Evolutionary conservation across 2,797 vertebrate species (phyloP).

Genomic region (Sciaenops ocellatus): DNA sequence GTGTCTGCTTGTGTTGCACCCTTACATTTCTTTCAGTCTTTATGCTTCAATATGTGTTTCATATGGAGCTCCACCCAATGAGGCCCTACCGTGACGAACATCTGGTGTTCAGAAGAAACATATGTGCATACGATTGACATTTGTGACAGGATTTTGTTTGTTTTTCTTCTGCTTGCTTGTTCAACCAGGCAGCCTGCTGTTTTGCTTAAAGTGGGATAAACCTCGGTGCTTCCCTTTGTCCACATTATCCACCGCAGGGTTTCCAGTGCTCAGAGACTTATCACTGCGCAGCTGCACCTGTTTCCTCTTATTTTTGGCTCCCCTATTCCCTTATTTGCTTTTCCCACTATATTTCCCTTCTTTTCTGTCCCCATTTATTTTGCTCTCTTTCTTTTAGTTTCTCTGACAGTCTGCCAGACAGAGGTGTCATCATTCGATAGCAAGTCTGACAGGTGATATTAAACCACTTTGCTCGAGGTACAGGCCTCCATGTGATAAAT

Average conservation of each 20-base stretch:
- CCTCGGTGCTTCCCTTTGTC: constrained; percentile 67
- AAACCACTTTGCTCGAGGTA: constrained; percentile 38
- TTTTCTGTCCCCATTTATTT: constrained; percentile 54
- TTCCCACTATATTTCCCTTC: constrained; percentile 29
- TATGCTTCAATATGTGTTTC: constrained; percentile 8
- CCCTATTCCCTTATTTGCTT: constrained; percentile 59
- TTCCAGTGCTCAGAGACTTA: constrained; percentile 69
- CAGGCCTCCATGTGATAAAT: constrained; percentile 33
- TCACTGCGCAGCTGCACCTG: constrained; percentile 78
- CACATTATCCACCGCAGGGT: constrained; percentile 73
- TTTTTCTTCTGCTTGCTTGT: constrained; percentile 69
- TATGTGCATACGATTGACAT: constrained; percentile 48
- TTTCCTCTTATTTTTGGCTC: constrained; percentile 81
- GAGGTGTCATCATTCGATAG: constrained; percentile 36
- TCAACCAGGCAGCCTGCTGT: constrained; percentile 71
- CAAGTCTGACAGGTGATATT: constrained; percentile 56
- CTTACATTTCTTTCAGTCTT: constrained; percentile 8
- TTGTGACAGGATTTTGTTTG: constrained; percentile 59
- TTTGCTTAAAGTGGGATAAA: constrained; percentile 72
- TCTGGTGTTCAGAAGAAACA: constrained; percentile 62
- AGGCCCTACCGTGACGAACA: constrained; percentile 61
- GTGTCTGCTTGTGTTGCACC: constrained; percentile 2
- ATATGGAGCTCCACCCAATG: constrained; percentile 26
- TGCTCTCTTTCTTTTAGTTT: constrained; percentile 12
- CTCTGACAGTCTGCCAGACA: constrained; percentile 18